Percentiles rank a stretch among this genome's conserved stretches.
phyloP scores from a whole-genome alignment of 2,797 vertebrate genomes.

The Malacoctenus gilli region DNA sequence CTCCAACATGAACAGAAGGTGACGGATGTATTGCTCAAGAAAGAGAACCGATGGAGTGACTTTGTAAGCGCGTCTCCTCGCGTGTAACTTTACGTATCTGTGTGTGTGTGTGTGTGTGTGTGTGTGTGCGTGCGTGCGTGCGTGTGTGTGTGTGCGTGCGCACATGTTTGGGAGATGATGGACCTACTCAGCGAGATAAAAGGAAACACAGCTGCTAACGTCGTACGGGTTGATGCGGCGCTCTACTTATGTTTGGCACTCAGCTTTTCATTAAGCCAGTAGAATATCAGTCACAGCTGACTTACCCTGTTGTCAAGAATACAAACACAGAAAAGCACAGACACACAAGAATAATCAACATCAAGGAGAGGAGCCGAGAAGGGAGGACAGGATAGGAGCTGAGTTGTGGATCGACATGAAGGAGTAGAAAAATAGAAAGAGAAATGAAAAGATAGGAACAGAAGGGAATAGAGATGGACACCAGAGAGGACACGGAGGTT shows the following conservation, averaged over 20 bases:
- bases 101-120: constrained; percentile 26
- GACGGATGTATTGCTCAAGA: constrained; percentile 80
- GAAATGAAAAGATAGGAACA: background rate
- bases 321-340: constrained; percentile 80
- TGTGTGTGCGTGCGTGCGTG: constrained; percentile 12
- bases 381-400: constrained; percentile 20
- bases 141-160: constrained; percentile 26
- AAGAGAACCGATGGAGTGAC: constrained; percentile 46
- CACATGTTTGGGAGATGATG: constrained; percentile 38
- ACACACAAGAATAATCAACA: constrained; percentile 74
- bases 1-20: constrained; percentile 45
- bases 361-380: constrained; percentile 62
- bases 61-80: constrained; percentile 11
- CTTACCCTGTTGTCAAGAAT: constrained; percentile 85
- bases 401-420: constrained; percentile 17
- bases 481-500: constrained; percentile 33
- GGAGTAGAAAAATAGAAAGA: constrained; percentile 8
- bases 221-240: constrained; percentile 71
- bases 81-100: constrained; percentile 10
- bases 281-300: constrained; percentile 80
- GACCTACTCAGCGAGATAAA: constrained; percentile 52
- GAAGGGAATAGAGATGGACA: constrained; percentile 13
- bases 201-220: constrained; percentile 64
- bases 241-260: constrained; percentile 81
- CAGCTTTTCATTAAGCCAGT: constrained; percentile 81